These are phyloP conservation scores for Sycobia sp. DNA, from an alignment of 1,140 invertebrate species.

Conservation along the genomic window DNA sequence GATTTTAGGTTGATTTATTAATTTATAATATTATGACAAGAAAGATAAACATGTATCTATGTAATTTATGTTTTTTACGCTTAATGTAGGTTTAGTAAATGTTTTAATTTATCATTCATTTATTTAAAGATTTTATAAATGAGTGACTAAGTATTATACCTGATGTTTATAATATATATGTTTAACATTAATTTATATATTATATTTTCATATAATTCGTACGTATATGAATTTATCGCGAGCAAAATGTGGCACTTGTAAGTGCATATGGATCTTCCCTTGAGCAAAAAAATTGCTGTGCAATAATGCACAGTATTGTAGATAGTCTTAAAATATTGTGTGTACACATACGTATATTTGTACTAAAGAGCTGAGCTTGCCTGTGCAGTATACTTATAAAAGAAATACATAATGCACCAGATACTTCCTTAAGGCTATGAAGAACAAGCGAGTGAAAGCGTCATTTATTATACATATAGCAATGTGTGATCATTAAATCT, in stretches of 20 bases:
- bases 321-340: conserved; percentile 20
- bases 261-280: conserved; percentile 24
- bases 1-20: conserved; percentile 18
- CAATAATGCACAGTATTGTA: conserved; percentile 28
- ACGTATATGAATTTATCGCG: conserved; percentile 1
- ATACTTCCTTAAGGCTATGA: conserved; percentile 19
- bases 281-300: conserved; percentile 14
- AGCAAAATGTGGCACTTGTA: neutral
- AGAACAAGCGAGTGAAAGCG: conserved; percentile 2
- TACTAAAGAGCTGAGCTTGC: conserved; percentile 22
- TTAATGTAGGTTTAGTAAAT: conserved; percentile 11
- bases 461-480: conserved; percentile 23
- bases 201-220: neutral
- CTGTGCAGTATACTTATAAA: neutral
- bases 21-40: conserved; percentile 14
- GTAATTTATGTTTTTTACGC: conserved; percentile 32
- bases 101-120: conserved; percentile 9
- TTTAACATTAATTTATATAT: neutral
- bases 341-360: conserved; percentile 20
- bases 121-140: conserved; percentile 28
- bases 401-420: conserved; percentile 12
- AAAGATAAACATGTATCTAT: conserved; percentile 23
- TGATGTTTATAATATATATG: neutral
- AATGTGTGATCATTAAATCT: conserved; percentile 33
- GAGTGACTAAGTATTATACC: conserved; percentile 15